A percentile compares a stretch with the other conserved stretches of the same genome.
phyloP scores from a whole-genome alignment of 1,140 invertebrate genomes.

The Paraescarpia echinospica region DNA sequence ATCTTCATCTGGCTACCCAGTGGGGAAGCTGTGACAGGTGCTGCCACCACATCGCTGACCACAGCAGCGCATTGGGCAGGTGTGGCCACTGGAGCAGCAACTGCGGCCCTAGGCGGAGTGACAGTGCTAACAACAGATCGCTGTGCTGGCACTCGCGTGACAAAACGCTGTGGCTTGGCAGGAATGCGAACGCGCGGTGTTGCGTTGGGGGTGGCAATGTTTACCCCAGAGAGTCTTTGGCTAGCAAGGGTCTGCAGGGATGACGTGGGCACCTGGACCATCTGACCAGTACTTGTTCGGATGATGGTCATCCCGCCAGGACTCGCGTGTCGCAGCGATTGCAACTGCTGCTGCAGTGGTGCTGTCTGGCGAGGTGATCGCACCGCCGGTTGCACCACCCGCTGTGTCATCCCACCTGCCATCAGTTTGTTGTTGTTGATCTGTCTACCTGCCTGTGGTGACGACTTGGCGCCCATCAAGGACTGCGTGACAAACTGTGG shows the following conservation, averaged over 20 bases:
- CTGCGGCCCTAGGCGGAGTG: neutral
- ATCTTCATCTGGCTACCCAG: neutral
- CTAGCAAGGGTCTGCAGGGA: neutral
- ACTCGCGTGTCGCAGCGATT: neutral
- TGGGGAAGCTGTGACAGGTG: neutral
- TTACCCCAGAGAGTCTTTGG: neutral
- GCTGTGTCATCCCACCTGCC: no score
- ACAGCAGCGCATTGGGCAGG: neutral
- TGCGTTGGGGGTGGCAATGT: neutral
- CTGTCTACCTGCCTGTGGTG: neutral
- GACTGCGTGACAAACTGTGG: neutral
- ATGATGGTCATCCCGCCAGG: neutral
- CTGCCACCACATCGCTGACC: neutral
- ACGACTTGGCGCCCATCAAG: neutral
- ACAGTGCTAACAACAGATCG: neutral
- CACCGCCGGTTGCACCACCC: neutral
- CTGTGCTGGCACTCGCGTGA: neutral
- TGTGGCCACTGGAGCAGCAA: neutral
- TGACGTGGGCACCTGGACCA: neutral
- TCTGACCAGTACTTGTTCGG: neutral
- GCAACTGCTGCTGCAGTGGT: neutral
- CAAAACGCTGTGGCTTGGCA: neutral
- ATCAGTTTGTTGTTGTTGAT: neutral
- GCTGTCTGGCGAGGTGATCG: neutral
- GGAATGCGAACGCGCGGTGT: neutral